Base-by-base conservation (phyloP, 2,888 invertebrate genomes). In the Sinhomidia bicolor region DNA sequence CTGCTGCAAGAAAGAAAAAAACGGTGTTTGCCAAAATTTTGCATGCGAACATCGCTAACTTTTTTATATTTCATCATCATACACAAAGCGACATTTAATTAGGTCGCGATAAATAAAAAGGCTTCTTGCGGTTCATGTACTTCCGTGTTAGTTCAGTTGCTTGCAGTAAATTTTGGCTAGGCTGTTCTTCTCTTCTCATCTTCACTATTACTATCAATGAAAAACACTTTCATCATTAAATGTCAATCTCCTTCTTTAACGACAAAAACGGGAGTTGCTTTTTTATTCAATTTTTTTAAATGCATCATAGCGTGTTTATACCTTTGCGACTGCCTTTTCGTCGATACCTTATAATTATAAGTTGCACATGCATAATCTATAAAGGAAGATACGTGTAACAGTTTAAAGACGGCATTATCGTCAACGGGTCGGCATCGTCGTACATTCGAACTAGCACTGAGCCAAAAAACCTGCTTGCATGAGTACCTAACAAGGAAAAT, bases 81-180 rank as follows among this genome's bases (percentile, higher is more conserved):
- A 62, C 23, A n/a, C n/a, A 29, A 51, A 79, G 36, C n/a, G 57
- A 80, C 80, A 80, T 62, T 74, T 74, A 74, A 74, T 74, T 74
- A 26, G 74, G 74, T 74, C 74, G 74, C 26, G 12, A 74, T 74
- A 68, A 36, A 74, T 26, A 51, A 51, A 74, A 44, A 20, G 47
- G n/a, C 9, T 26, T 47, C 26, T 51, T 51, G 47, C 29, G 74
- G 74, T 74, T 51, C 47, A 74, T 51, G 1, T 71, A 74, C 74
- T 74, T 74, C 74, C 74, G 74, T 51, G 47, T 74, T 74, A 47
- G 23, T 20, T 68, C 20, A 32, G 20, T 71, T 71, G 23, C 7
- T 26, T 47, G 47, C 47, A 51, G 9, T 14, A 32, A 62, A 12
- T 47, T 47, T 47, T 62, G 2, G 32, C 6, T 32, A 17, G 32